Base-by-base conservation (phyloP, 1,140 invertebrate genomes). In the Carcinoscorpius rotundicauda region DNA sequence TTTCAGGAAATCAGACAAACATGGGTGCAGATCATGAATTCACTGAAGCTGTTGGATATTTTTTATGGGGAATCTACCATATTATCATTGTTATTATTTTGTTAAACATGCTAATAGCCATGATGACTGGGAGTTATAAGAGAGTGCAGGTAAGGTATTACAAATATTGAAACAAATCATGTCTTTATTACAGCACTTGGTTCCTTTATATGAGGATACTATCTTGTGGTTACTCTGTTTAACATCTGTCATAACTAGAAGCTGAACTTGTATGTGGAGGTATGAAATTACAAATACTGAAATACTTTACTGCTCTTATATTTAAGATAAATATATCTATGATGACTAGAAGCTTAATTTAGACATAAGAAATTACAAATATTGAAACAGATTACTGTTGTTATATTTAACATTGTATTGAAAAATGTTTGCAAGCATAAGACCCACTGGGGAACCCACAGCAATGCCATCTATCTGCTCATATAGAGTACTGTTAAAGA, bases 81-180 rank as follows among this genome's bases (percentile, higher is more conserved):
- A 82, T 85, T 58, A 81, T 87, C 59, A 82, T 81, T n/a, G 84
- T 87, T 52, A 81, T 88, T 60, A 81, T 88, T 49, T 80, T 88
- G n/a, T 73, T 88, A 51, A 88, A 88, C 75, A 87, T 88, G 84
- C 78, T 88, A 51, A 87, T 88, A 68, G 87, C 86, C 4, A 86
- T 86, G 72, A 87, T 88, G 83, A 83, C 84, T 10, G 86, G 86
- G 68, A 86, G 85, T 3, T 87, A 86, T 72, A 84, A 86, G 72
- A 76, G 79, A 69, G 84, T 88, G 50, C 79, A 77, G 63, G 79
- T 80, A 72, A 73, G 76, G 11, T 10, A 8, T 68, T 9, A 10
- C n/a, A 29, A 66, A 6, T 10, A 50, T 49, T 59, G 8, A 29
- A 29, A 29, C 29, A 29, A 29, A 29, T 29, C 2, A 29, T 29